phyloP scores from a whole-genome alignment of 1,140 invertebrate species.

The Papilio helenus region DNA sequence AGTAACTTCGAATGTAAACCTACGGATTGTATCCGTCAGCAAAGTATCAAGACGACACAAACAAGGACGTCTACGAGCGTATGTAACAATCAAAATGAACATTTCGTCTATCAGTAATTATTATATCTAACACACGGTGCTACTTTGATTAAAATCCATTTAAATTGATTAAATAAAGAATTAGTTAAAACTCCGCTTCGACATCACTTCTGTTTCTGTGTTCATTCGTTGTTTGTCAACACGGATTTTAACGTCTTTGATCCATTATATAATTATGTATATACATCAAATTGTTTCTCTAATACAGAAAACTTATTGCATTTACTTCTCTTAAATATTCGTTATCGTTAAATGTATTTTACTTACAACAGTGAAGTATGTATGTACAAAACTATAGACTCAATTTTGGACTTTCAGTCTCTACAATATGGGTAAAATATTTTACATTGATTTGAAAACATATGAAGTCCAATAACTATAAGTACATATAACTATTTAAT shows the following conservation, averaged over 20 bases:
- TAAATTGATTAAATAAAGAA: constrained; percentile 24
- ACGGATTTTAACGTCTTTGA: constrained; percentile 50
- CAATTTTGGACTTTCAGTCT: constrained; percentile 82
- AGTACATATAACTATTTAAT: constrained; percentile 60
- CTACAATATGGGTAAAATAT: constrained; percentile 74
- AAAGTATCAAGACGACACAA: constrained; percentile 31
- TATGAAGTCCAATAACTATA: constrained; percentile 63
- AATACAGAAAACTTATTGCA: constrained; percentile 80
- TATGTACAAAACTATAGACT: constrained; percentile 82
- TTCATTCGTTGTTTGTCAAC: constrained; percentile 54
- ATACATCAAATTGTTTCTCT: constrained; percentile 68
- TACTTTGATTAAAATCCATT: constrained; percentile 40
- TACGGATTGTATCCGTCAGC: constrained; percentile 41
- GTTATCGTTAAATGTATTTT: constrained; percentile 73
- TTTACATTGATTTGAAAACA: constrained; percentile 67
- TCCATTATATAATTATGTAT: constrained; percentile 53
- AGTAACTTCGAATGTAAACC: constrained; percentile 44
- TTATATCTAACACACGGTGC: constrained; percentile 45
- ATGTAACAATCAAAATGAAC: constrained; percentile 32
- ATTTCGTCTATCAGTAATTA: constrained; percentile 41
- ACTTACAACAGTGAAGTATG: constrained; percentile 78
- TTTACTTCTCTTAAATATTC: constrained; percentile 75
- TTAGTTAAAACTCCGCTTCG: not conserved
- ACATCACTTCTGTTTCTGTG: constrained; percentile 37
- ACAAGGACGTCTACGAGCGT: constrained; percentile 18